Conservation (phyloP, 2,113 vertebrate genomes). For the Toxostoma redivivum region DNA sequence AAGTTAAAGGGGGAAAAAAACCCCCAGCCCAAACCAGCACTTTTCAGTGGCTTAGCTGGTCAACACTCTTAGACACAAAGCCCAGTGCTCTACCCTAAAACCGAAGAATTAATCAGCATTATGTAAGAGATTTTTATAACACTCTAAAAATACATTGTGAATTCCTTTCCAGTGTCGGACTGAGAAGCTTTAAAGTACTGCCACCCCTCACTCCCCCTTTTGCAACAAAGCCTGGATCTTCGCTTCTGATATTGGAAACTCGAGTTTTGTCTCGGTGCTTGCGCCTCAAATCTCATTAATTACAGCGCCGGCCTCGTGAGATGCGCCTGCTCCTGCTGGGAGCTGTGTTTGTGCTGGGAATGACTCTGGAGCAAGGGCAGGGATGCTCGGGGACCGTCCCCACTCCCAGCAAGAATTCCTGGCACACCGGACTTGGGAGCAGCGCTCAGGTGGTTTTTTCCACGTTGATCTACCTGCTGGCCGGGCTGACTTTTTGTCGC, state of each 20-base stretch:
- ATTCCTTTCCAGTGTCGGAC: conserved; percentile 49
- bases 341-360: conserved; percentile 58
- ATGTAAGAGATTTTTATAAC: conserved; percentile 57
- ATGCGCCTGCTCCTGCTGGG: conserved; percentile 55
- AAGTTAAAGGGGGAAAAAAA: background rate
- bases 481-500: no score
- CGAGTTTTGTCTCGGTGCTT: conserved; percentile 45
- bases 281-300: conserved; percentile 70
- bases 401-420: background rate
- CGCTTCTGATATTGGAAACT: conserved; percentile 37
- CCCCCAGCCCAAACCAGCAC: background rate
- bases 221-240: conserved; percentile 53
- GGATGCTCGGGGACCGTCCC: background rate
- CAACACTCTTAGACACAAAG: conserved; percentile 34
- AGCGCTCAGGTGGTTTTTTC: background rate
- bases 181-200: conserved; percentile 51
- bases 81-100: conserved; percentile 52
- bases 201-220: background rate
- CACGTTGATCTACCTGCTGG: background rate
- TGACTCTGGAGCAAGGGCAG: conserved; percentile 48
- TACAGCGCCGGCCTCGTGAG: conserved; percentile 61
- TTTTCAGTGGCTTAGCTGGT: conserved; percentile 49
- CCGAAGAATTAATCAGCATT: conserved; percentile 63
- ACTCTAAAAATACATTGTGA: conserved; percentile 52
- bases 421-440: background rate